These are phyloP conservation scores for Andrena bicolor DNA, from an alignment of 2,888 invertebrate genomes.

Conservation along the genomic window DNA sequence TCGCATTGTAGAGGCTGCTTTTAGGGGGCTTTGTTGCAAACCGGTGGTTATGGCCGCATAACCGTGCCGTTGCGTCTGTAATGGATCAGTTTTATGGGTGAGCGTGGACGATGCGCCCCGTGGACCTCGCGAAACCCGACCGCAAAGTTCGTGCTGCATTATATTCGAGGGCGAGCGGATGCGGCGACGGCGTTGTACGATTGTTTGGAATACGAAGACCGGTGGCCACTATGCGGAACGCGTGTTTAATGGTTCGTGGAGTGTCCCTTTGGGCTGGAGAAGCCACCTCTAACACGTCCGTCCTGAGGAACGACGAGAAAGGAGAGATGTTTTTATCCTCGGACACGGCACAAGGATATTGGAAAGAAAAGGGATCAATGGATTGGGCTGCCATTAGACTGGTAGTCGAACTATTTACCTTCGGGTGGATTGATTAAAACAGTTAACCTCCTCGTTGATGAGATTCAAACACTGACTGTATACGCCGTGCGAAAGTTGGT, in stretches of 20 bases:
- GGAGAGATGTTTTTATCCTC: no score
- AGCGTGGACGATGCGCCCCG: constrained; percentile 25
- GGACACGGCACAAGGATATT: no score
- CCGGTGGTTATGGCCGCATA: constrained; percentile 58
- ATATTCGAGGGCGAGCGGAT: constrained; percentile 1
- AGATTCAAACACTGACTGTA: no score
- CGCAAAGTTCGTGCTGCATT: constrained; percentile 44
- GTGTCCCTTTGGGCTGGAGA: not conserved
- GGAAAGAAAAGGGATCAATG: no score
- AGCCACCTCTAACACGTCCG: not conserved
- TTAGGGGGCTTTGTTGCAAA: constrained; percentile 63
- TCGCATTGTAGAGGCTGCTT: constrained; percentile 68
- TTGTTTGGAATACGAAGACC: constrained; percentile 22
- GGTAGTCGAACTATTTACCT: no score
- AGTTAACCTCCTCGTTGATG: no score
- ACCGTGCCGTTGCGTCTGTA: constrained; percentile 59
- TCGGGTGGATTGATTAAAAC: no score
- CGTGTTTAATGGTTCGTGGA: not conserved
- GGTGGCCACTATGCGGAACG: not conserved
- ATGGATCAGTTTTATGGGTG: constrained; percentile 71
- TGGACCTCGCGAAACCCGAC: constrained; percentile 34
- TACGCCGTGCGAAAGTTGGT: no score
- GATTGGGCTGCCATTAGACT: no score
- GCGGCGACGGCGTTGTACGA: constrained; percentile 23
- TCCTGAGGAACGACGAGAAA: no score